phyloP scores from a whole-genome alignment of 2,113 vertebrate species.

The Tor tambroides region DNA sequence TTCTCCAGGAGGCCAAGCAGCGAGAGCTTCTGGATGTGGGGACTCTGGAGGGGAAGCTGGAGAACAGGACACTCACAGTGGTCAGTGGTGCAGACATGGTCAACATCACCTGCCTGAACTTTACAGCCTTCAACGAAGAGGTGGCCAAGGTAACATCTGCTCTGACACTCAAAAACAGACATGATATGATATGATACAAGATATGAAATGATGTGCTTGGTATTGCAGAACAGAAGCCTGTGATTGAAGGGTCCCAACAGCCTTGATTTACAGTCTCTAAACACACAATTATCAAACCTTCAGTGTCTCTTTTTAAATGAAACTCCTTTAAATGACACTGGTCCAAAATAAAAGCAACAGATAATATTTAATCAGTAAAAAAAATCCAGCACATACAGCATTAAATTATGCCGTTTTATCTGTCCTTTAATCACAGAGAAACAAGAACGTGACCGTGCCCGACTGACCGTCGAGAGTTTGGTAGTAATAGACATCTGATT shows the following conservation, averaged over 20 bases:
- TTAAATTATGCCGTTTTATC: no score
- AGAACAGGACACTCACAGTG: slow-evolving; percentile 92
- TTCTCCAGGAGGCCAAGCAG: slow-evolving; percentile 87
- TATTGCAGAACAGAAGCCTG: no score
- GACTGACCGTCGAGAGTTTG: no score
- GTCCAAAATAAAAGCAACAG: not conserved
- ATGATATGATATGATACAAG: no score
- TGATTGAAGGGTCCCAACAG: no score
- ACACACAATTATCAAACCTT: not conserved
- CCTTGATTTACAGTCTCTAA: not conserved
- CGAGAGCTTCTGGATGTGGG: slow-evolving; percentile 90
- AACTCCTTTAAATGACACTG: not conserved
- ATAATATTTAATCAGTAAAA: not conserved
- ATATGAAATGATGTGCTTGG: no score
- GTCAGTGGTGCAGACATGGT: slow-evolving; percentile 93
- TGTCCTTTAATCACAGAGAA: no score
- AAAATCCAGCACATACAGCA: not conserved
- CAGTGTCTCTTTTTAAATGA: not conserved
- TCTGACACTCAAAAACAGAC: no score
- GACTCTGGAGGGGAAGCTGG: slow-evolving; percentile 84
- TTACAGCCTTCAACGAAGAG: slow-evolving; percentile 95
- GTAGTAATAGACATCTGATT: not conserved
- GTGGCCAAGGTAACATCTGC: slow-evolving; percentile 85
- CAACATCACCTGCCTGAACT: slow-evolving; percentile 94
- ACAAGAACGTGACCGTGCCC: no score